These are phyloP conservation scores for Chiloscyllium plagiosum DNA, from an alignment of 2,113 vertebrate genomes.

Conservation along the genomic window DNA sequence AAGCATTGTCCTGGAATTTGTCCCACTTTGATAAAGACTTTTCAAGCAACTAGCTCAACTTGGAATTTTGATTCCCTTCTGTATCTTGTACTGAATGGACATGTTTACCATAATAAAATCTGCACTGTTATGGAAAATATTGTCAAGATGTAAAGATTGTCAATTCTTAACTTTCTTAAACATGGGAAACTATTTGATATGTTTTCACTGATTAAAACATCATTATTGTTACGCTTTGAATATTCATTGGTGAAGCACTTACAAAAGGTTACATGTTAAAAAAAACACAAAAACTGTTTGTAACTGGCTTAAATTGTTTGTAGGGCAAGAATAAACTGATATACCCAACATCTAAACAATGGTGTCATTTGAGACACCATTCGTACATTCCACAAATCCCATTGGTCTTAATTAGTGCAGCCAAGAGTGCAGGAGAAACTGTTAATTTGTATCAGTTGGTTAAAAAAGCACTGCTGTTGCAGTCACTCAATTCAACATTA, in stretches of 20 bases:
- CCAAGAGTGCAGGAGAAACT: conserved; percentile 51
- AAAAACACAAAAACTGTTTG: conserved; percentile 40
- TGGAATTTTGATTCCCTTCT: background rate
- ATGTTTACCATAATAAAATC: background rate
- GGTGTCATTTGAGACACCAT: conserved; percentile 52
- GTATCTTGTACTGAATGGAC: background rate
- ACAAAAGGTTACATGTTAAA: background rate
- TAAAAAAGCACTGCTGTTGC: conserved; percentile 48
- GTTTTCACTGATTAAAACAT: background rate
- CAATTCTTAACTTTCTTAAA: background rate
- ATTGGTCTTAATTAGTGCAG: conserved; percentile 60
- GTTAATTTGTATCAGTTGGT: conserved; percentile 60
- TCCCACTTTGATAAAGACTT: background rate
- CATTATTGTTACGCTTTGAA: background rate
- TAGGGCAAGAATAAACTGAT: conserved; percentile 46
- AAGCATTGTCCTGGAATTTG: background rate
- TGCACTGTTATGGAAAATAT: background rate
- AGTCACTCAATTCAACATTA: conserved; percentile 43
- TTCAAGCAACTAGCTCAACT: background rate
- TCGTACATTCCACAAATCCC: conserved; percentile 62
- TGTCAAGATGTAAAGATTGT: background rate
- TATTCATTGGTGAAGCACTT: background rate
- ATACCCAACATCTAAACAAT: conserved; percentile 45
- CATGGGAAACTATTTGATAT: background rate
- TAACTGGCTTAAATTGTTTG: conserved; percentile 51